Percentiles rank a stretch among this genome's conserved stretches.
Conservation (phyloP, 2,113 vertebrate genomes). For the Sciurus niger region DNA sequence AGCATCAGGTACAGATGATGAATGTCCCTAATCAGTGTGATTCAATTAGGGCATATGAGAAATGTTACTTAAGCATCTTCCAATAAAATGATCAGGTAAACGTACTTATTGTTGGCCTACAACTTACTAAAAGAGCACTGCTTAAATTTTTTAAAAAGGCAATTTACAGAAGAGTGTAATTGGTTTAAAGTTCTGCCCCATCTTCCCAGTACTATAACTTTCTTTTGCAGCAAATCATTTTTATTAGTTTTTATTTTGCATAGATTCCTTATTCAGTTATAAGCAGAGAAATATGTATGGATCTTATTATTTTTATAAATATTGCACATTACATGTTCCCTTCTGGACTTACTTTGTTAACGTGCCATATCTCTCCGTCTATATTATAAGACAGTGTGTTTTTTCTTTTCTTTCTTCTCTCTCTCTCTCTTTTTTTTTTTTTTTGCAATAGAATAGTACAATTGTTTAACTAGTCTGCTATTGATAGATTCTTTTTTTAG, state of each 20-base stretch:
- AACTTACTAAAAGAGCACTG: background rate
- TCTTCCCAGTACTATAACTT: background rate
- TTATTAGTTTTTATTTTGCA: background rate
- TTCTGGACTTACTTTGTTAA: background rate
- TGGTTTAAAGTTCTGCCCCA: background rate
- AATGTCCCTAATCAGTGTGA: background rate
- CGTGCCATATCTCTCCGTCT: background rate
- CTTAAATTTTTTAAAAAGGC: background rate
- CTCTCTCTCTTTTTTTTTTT: background rate
- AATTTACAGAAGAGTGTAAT: background rate
- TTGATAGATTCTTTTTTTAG: too few relatives aligned
- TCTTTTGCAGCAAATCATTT: background rate
- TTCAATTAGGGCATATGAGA: background rate
- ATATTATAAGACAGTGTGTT: background rate
- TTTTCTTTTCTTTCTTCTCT: background rate
- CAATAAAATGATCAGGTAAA: background rate
- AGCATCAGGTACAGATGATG: background rate
- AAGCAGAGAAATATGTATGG: background rate
- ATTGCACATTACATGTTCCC: background rate
- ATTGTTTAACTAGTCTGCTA: background rate
- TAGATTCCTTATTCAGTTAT: background rate
- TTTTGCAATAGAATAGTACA: background rate
- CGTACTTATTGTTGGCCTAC: background rate
- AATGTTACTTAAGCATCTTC: background rate
- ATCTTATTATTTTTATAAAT: slow-evolving; percentile 21